Evolutionary conservation across 2,888 invertebrate species (phyloP), one percentile per base, ranked within the genome.

Genomic region (Sminthurides aquaticus): DNA sequence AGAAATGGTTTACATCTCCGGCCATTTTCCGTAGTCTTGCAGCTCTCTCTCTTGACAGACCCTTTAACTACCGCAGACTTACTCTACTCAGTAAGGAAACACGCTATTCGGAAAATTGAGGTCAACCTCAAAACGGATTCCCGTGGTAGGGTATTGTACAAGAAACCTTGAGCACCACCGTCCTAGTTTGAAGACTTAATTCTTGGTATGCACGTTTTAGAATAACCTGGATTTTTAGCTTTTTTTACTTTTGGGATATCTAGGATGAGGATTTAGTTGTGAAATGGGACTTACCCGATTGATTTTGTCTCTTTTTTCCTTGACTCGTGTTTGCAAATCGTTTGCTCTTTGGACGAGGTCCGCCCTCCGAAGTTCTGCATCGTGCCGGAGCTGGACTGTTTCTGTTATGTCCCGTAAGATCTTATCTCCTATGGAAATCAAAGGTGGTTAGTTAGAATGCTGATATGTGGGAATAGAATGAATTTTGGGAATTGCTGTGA

Each of bases 231-330:
- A n/a, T n/a, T n/a, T n/a, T n/a, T n/a, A n/a, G n/a, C n/a, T n/a
- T n/a, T n/a, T n/a, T n/a, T n/a, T n/a, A n/a, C n/a, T n/a, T n/a
- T n/a, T n/a, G n/a, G n/a, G n/a, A n/a, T n/a, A n/a, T n/a, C n/a
- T n/a, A n/a, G n/a, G n/a, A n/a, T n/a, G n/a, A n/a, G n/a, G n/a
- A n/a, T n/a, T n/a, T n/a, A n/a, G 43, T 34, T 34, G 43, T 34
- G 29, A 58, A 58, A 34, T 28, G 5, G 28, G 26, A 25, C 58
- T 71, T 74, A 75, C 75, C 68, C 74, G 70, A 67, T 69, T 73
- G 56, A 75, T 73, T 69, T 74, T 75, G 58, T 75, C 75, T 58
- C 74, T 69, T 62, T 74, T 75, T 62, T 74, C 75, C 62, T 75
- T 74, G 59, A 75, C 71, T 66, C 73, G 54, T 27, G 71, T 67